Base-by-base conservation (phyloP, 2,797 vertebrate genomes). In the Lutjanus argentimaculatus region DNA sequence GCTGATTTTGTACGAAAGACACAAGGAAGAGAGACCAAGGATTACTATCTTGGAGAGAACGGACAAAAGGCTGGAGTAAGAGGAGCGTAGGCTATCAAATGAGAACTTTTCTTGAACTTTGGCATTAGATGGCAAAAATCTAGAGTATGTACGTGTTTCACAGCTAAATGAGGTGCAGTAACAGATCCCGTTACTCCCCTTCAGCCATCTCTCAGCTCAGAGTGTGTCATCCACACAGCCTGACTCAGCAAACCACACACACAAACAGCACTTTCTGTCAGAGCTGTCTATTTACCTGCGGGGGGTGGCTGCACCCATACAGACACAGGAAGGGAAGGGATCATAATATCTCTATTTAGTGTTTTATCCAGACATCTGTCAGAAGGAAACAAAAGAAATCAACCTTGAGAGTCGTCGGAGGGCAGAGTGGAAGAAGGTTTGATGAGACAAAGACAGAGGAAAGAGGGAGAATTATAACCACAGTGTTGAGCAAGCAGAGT, bases 161-260 rank as follows among this genome's bases (percentile, higher is more conserved):
- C 21, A 52, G 57, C 43, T 67, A 15, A 68, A 67, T 13, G n/a
- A 63, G 52, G 65, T 19, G 46, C 19, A 65, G 66, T 61, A 68
- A 85, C 53, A 59, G 25, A 75, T 67, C 77, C 43, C 30, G 36
- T 56, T 78, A 58, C 63, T 85, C 64, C 63, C 17, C 76, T 66
- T 75, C 43, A 80, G 76, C 67, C 48, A 76, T 84, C 36, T 63
- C 57, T 77, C 66, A 79, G 82, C 82, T 74, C 61, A 76, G 53
- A 69, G 72, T 71, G 72, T 71, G 86, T 80, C 88, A 85, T 77
- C 55, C 12, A 53, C 12, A 53, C 58, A 81, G 59, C 67, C 83
- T 91, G 87, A 91, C 73, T 92, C 84, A 83, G 88, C 87, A 86
- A 67, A 83, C 65, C 66, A 55, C 75, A 83, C 30, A 84, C 61